Conservation (phyloP, 2,113 vertebrate genomes). For the Lethenteron reissneri region DNA sequence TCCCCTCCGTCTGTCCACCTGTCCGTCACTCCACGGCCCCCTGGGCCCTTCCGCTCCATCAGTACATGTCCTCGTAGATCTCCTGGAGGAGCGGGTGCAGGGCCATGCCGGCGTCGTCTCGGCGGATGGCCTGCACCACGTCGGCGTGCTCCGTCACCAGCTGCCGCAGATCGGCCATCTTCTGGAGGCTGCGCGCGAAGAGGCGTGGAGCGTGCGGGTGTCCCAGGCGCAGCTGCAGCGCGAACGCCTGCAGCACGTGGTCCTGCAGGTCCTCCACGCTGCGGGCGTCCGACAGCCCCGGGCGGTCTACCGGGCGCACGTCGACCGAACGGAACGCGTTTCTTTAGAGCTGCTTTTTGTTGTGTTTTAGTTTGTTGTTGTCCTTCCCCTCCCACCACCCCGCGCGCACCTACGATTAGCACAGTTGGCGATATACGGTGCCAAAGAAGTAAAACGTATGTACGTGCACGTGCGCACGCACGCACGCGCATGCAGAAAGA, state of each 20-base stretch:
- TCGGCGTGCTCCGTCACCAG: conserved; percentile 86
- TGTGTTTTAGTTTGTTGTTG: too few species aligned
- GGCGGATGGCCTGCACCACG: conserved; percentile 68
- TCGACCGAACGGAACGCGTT: too few species aligned
- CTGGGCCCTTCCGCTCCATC: conserved; percentile 29
- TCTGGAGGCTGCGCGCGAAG: conserved; percentile 90
- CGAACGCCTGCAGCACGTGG: conserved; percentile 68
- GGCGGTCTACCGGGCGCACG: conserved; percentile 38
- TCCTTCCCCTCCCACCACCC: too few species aligned
- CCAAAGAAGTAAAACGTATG: too few species aligned
- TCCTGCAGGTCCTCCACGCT: conserved; percentile 92
- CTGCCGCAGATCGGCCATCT: conserved; percentile 97
- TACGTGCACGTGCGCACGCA: too few species aligned
- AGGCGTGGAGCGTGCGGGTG: conserved; percentile 82
- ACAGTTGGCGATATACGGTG: too few species aligned
- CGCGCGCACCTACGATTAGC: too few species aligned
- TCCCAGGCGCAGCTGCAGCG: conserved; percentile 79
- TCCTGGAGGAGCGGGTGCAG: conserved; percentile 88
- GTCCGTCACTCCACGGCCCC: conserved; percentile 76
- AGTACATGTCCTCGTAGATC: conserved; percentile 96
- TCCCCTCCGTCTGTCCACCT: conserved; percentile 62
- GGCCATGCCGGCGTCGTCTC: conserved; percentile 72
- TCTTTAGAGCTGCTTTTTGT: too few species aligned
- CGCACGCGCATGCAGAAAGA: too few species aligned
- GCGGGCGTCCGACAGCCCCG: conserved; percentile 77